phyloP scores from a whole-genome alignment of 2,113 vertebrate species.

The Cyphomyrus plagiostoma region DNA sequence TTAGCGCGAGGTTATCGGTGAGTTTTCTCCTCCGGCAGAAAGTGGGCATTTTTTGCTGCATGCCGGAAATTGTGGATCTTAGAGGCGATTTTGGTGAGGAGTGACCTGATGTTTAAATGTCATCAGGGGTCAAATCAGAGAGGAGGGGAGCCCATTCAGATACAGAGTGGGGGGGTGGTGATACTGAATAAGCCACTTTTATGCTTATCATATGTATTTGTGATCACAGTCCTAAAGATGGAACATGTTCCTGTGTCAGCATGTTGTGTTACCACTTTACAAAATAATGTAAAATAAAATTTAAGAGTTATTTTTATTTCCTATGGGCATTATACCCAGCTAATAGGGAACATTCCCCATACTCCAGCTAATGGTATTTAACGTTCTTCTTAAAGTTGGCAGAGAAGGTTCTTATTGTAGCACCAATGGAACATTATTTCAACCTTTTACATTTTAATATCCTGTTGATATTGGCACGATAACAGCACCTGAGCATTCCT shows the following conservation, averaged over 20 bases:
- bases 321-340: background rate
- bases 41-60: background rate
- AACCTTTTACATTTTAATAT: background rate
- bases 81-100: background rate
- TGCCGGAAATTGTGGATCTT: no score
- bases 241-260: background rate
- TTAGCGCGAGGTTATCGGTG: background rate
- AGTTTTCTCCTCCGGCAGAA: background rate
- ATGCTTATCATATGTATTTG: background rate
- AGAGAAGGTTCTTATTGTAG: background rate
- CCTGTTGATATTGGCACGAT: background rate
- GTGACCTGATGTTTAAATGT: background rate
- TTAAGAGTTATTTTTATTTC: background rate
- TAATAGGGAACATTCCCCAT: background rate
- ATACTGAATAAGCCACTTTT: background rate
- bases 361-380: background rate
- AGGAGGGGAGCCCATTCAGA: background rate
- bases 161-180: background rate
- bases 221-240: background rate
- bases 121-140: background rate
- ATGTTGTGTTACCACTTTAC: background rate
- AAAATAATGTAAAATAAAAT: background rate
- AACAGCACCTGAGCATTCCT: no score
- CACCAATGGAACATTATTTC: background rate
- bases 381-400: background rate